Evolutionary conservation across 2,797 vertebrate species (phyloP).

Genomic region (Lithobates sylvaticus): DNA sequence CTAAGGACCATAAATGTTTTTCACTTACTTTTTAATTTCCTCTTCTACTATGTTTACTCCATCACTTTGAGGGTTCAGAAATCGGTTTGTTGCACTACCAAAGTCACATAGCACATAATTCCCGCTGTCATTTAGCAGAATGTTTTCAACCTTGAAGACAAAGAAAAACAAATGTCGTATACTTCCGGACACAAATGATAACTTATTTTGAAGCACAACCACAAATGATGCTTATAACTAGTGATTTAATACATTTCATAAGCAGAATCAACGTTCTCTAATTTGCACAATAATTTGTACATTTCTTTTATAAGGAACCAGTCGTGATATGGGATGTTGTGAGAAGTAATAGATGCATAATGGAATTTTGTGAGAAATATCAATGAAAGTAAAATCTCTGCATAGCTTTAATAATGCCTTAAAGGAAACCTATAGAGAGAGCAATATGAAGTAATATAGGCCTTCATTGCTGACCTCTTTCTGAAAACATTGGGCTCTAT

Average conservation of each 20-base stretch:
- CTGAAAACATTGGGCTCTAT: too few species aligned
- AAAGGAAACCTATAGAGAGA: too few species aligned
- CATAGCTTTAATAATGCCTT: too few species aligned
- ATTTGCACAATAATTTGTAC: neutral
- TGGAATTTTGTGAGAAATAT: too few species aligned
- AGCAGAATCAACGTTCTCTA: neutral
- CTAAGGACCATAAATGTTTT: neutral
- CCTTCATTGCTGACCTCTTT: too few species aligned
- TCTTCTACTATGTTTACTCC: slow-evolving; percentile 96
- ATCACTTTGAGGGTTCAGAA: slow-evolving; percentile 90
- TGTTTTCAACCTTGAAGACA: slow-evolving; percentile 91
- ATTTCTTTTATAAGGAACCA: too few species aligned
- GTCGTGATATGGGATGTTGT: too few species aligned
- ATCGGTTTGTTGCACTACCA: slow-evolving; percentile 94
- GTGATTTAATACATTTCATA: neutral
- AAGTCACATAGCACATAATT: slow-evolving; percentile 98
- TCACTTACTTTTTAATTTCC: slow-evolving; percentile 94
- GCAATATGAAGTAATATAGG: too few species aligned
- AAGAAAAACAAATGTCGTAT: slow-evolving; percentile 7
- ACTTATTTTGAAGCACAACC: neutral
- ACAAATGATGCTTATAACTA: neutral
- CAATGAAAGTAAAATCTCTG: too few species aligned
- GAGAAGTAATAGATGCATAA: too few species aligned
- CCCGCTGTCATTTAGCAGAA: slow-evolving; percentile 91
- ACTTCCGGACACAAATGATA: neutral